Conservation (phyloP, 2,888 invertebrate genomes). For the Eupeodes latifasciatus region DNA sequence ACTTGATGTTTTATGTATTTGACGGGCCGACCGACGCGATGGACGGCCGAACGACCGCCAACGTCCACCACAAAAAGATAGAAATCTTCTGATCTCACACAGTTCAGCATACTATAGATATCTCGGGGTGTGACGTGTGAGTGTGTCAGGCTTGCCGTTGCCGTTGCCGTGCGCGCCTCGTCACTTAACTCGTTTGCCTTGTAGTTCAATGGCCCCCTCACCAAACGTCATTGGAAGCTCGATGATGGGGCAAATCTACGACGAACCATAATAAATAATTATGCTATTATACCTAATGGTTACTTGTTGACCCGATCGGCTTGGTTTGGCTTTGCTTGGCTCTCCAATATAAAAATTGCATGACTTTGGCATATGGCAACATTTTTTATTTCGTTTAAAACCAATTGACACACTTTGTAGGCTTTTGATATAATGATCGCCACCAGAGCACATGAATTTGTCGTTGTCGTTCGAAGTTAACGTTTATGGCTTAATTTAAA, state of each 20-base stretch:
- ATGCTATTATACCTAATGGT: conserved; percentile 31
- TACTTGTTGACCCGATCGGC: conserved; percentile 34
- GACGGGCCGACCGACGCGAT: conserved; percentile 3
- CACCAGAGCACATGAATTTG: neutral
- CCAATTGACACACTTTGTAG: conserved; percentile 28
- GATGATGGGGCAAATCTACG: conserved; percentile 42
- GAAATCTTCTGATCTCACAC: conserved; percentile 55
- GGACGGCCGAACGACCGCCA: conserved; percentile 41
- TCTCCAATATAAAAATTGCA: conserved; percentile 7
- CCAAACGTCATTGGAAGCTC: conserved; percentile 43
- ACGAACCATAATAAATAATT: conserved; percentile 52
- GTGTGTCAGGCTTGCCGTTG: conserved; percentile 45
- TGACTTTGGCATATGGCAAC: conserved; percentile 19
- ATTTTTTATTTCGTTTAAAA: neutral
- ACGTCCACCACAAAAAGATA: conserved; percentile 50
- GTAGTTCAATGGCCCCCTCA: conserved; percentile 81
- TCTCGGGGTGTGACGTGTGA: conserved; percentile 45
- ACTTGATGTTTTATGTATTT: conserved; percentile 41
- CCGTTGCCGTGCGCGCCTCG: conserved; percentile 13
- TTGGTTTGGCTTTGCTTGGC: neutral
- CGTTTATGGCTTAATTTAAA: neutral
- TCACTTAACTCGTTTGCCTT: conserved; percentile 82
- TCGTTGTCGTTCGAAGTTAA: neutral
- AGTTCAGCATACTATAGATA: conserved; percentile 22
- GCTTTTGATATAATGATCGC: conserved; percentile 11